Evolutionary conservation across 2,113 vertebrate genomes (phyloP), one percentile per base, ranked within the genome.

Genomic region (Gavialis gangeticus): DNA sequence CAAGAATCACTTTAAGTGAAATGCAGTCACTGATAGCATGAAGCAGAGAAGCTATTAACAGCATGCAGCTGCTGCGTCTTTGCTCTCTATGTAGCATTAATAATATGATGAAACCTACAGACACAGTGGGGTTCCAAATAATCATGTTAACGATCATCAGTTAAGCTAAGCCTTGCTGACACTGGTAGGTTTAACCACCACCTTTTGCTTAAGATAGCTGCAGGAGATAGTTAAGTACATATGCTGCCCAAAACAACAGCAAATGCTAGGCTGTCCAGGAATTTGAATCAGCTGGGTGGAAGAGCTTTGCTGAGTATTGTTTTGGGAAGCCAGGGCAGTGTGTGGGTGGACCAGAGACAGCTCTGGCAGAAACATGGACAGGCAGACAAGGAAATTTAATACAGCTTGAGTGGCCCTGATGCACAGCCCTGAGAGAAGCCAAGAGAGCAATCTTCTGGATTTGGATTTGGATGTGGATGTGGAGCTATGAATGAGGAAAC

Each of bases 211-310:
- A 25, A 59, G 21, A 76, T 37, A 28, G n/a, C 46, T 92, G n/a
- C 30, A 25, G 67, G 63, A 30, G 56, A 22, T 46, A 75, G 63
- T 22, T 10, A 62, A 59, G 15, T 18, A 5, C 69, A 77, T 30
- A 3, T 15, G 56, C 19, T 24, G 28, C 54, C 79, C 54, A 30
- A 25, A n/a, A 4, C 8, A 3, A 18, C 57, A 30, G 59, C 37
- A 82, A n/a, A 67, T 34, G 57, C 0, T 0, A 92, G 30, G 64
- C 24, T 90, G 75, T 59, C 64, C 55, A 0, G 12, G 57, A 25
- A 34, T 90, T 25, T 19, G 21, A 16, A 57, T 21, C 10, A 6
- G 4, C 25, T 16, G 28, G 4, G 21, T 0, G 2, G 0, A 8
- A 34, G 24, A 83, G 8, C 21, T 13, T 19, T 11, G 46, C 0